Evolutionary conservation across 2,113 vertebrate species (phyloP), one percentile per base, ranked within the genome.

Genomic region (Lophochroa leadbeateri): DNA sequence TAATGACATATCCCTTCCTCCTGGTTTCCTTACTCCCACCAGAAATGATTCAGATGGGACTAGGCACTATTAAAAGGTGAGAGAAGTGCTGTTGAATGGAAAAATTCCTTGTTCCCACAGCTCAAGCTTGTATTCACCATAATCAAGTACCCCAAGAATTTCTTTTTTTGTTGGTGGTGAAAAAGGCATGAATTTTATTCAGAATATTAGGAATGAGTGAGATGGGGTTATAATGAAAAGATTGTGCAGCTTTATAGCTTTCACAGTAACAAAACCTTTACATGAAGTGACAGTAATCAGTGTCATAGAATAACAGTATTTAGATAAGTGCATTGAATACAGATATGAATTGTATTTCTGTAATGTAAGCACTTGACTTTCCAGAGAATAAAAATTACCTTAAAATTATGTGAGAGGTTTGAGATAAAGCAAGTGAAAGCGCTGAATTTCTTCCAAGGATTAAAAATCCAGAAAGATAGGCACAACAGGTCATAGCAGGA

Each of bases 381-480:
- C 29, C 35, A 60, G 55, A 82, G 86, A 90, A 95, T 89, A 94
- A 96, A 96, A 94, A 95, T 82, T 81, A 35, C 67, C 44, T 92
- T 94, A 86, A 92, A 92, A 92, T 94, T 92, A 65, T 89, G 63
- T 87, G 69, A 84, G 46, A 69, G 33, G 80, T 89, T 86, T 86
- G 52, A 92, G 83, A 91, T 91, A 93, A 95, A 94, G 83, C 55
- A 84, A 79, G 47, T 39, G 35, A 95, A 93, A 94, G 55, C 90
- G 82, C 39, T 92, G 76, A 65, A 92, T 95, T 92, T 90, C 86
- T 86, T 57, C 65, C 86, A 94, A 46, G 91, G 82, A 96, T 96
- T 95, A 92, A 91, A 94, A 91, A 88, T 91, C 86, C 52, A 69
- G 79, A 94, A 93, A 94, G 90, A 95, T 91, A 87, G 74, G 28